These are phyloP conservation scores for Pectinophora gossypiella DNA, from an alignment of 1,140 invertebrate genomes.

Conservation along the genomic window DNA sequence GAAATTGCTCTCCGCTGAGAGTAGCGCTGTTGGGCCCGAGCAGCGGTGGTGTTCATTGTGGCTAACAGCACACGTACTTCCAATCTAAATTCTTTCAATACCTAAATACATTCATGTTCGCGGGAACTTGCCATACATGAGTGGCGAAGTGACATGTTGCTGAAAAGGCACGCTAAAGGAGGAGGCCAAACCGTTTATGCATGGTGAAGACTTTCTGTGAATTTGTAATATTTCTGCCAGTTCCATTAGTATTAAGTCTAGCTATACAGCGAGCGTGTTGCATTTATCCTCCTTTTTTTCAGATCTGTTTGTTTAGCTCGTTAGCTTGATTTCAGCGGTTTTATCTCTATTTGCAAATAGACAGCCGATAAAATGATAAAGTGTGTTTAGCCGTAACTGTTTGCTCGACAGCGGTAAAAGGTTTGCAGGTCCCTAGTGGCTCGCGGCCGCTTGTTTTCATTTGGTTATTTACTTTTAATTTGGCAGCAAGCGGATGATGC, in stretches of 20 bases:
- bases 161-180: too few species aligned
- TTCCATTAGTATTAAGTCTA: too few species aligned
- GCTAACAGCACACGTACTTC: slow-evolving; percentile 2
- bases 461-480: slow-evolving; percentile 76
- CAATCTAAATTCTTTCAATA: slow-evolving; percentile 8
- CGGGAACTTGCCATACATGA: too few species aligned
- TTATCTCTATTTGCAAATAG: slow-evolving; percentile 61
- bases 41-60: slow-evolving; percentile 24
- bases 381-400: slow-evolving; percentile 69
- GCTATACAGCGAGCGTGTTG: too few species aligned
- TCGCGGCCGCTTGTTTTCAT: slow-evolving; percentile 67
- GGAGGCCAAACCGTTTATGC: too few species aligned
- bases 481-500: slow-evolving; percentile 72
- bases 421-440: slow-evolving; percentile 69
- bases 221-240: too few species aligned
- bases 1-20: slow-evolving; percentile 64
- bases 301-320: not conserved
- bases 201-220: too few species aligned
- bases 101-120: too few species aligned
- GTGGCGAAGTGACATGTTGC: too few species aligned
- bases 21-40: slow-evolving; percentile 44
- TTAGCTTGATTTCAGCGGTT: slow-evolving; percentile 34
- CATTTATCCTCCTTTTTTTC: too few species aligned
- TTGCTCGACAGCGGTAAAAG: slow-evolving; percentile 71
- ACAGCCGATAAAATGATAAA: slow-evolving; percentile 66